phyloP scores from a whole-genome alignment of 2,888 invertebrate genomes.

The Tetranychus truncatus region DNA sequence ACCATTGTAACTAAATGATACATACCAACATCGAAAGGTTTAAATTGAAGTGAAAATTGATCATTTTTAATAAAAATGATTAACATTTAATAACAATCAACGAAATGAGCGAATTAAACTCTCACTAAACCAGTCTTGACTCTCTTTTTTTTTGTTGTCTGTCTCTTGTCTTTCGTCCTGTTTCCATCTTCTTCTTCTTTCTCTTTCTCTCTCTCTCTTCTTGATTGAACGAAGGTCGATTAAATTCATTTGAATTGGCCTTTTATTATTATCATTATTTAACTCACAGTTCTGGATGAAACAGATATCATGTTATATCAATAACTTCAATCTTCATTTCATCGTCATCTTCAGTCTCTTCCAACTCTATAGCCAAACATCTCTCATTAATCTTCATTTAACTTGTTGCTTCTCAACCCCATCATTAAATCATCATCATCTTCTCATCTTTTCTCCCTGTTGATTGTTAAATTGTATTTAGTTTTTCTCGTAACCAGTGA shows the following conservation, averaged over 20 bases:
- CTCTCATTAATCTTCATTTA: not conserved
- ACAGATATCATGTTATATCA: not conserved
- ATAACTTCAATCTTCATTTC: not conserved
- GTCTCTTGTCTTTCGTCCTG: no score
- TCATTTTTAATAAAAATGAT: no score
- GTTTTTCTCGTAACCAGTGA: no score
- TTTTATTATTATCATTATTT: not conserved
- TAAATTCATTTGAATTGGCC: not conserved
- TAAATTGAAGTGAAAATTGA: no score
- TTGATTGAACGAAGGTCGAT: not conserved
- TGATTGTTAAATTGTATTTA: not conserved
- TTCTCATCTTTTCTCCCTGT: not conserved
- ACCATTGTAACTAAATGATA: no score
- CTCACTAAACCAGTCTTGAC: no score
- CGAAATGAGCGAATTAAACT: no score
- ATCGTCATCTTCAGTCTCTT: not conserved
- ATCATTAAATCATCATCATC: not conserved
- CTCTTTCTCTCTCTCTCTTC: conserved; percentile 8
- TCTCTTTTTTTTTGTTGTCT: no score
- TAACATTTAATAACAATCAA: no score
- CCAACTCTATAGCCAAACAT: not conserved
- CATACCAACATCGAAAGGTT: no score
- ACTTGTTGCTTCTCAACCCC: not conserved
- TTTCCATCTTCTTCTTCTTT: not conserved
- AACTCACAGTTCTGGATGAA: not conserved